Conservation (phyloP, 1,140 invertebrate species). For the Drosophila azteca region DNA sequence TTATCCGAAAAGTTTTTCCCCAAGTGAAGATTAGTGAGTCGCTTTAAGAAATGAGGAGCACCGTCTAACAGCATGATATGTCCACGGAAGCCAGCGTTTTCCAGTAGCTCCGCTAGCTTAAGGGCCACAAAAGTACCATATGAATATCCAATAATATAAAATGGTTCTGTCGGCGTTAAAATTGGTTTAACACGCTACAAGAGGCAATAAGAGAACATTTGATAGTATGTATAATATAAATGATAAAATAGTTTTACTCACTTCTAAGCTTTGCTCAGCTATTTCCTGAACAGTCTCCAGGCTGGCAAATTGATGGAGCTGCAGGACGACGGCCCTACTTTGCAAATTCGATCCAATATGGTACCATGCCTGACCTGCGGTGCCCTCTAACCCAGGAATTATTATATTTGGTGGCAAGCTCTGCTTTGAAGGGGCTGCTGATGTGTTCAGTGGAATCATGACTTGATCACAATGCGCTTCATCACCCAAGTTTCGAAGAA, state of each 20-base stretch:
- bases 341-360: slow-evolving; percentile 56
- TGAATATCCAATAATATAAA: slow-evolving; percentile 88
- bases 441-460: slow-evolving; percentile 70
- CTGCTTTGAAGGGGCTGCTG: slow-evolving; percentile 74
- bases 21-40: slow-evolving; percentile 82
- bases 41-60: slow-evolving; percentile 85
- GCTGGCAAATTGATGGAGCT: slow-evolving; percentile 59
- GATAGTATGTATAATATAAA: no score
- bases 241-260: slow-evolving; percentile 28
- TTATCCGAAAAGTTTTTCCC: slow-evolving; percentile 83
- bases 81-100: slow-evolving; percentile 85
- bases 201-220: neutral
- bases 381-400: slow-evolving; percentile 92
- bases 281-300: slow-evolving; percentile 63
- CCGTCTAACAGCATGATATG: slow-evolving; percentile 86
- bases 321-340: slow-evolving; percentile 57
- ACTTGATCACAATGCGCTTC: slow-evolving; percentile 81
- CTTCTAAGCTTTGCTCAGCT: slow-evolving; percentile 56
- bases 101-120: slow-evolving; percentile 85
- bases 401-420: slow-evolving; percentile 86
- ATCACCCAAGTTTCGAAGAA: slow-evolving; percentile 86
- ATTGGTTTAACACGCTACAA: slow-evolving; percentile 85
- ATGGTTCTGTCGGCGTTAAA: slow-evolving; percentile 85
- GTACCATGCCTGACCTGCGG: slow-evolving; percentile 84
- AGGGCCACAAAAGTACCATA: slow-evolving; percentile 86